Percentiles rank a stretch among this genome's conserved stretches.
Conservation (phyloP, 2,797 vertebrate genomes). For the Myotis planiceps region DNA sequence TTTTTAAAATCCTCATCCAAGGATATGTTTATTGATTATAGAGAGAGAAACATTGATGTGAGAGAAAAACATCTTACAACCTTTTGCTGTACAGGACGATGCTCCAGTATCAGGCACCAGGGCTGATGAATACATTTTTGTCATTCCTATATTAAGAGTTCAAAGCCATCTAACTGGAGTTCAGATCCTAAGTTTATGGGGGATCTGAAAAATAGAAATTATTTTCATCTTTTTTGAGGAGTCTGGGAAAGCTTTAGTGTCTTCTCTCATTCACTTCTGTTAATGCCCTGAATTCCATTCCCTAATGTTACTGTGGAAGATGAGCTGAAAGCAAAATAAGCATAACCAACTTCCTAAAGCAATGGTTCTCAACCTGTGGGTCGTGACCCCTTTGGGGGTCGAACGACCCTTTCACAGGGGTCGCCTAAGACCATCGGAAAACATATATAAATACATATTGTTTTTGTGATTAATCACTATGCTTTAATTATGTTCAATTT, state of each 20-base stretch:
- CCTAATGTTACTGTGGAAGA: neutral
- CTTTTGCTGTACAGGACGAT: neutral
- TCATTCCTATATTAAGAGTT: neutral
- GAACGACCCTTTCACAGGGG: no score
- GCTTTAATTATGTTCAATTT: no score
- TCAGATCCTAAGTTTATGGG: neutral
- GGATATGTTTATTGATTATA: neutral
- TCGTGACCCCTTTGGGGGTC: no score
- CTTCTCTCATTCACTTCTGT: conserved; percentile 7
- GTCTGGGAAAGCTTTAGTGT: neutral
- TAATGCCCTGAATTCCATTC: neutral
- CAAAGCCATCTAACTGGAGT: neutral
- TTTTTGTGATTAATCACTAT: no score
- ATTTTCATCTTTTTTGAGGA: neutral
- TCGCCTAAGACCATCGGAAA: no score
- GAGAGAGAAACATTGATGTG: neutral
- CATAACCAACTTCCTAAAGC: neutral
- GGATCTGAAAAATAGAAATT: neutral
- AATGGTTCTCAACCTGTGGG: no score
- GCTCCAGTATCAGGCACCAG: neutral
- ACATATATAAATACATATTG: no score
- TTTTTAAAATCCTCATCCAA: neutral
- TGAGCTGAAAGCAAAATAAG: neutral
- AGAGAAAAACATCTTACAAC: neutral
- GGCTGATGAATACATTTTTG: neutral